Percentiles rank a stretch among this genome's conserved stretches.
These are phyloP conservation scores for Notiomystis cincta DNA, from an alignment of 2,113 vertebrate genomes.

Conservation along the genomic window DNA sequence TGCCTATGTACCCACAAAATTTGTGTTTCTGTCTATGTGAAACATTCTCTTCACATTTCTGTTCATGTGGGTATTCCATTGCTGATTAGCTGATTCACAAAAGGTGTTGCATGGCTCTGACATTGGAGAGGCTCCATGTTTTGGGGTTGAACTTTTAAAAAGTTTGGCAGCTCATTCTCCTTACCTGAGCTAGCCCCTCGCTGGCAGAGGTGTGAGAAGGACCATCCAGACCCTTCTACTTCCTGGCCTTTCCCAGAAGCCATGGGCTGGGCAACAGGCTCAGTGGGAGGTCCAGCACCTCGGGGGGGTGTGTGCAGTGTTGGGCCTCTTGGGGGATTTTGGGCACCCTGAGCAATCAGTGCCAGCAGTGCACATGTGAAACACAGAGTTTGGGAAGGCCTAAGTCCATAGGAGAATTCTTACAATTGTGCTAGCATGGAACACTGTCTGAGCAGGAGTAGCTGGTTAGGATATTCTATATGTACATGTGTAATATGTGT, in stretches of 20 bases:
- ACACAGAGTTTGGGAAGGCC: neutral
- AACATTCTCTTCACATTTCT: too few species aligned
- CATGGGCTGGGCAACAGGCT: neutral
- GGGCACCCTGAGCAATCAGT: neutral
- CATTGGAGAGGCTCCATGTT: neutral
- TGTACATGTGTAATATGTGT: neutral
- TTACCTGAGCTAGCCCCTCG: rapidly evolving
- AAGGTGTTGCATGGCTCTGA: neutral
- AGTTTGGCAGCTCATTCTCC: rapidly evolving
- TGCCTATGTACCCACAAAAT: neutral
- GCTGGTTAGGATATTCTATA: neutral
- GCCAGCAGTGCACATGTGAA: rapidly evolving
- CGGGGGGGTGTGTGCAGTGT: rapidly evolving
- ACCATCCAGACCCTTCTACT: neutral
- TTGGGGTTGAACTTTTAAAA: neutral
- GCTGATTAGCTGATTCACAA: neutral
- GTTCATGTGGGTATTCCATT: neutral
- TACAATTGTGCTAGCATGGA: neutral
- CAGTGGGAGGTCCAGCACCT: rapidly evolving
- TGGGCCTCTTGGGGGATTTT: neutral
- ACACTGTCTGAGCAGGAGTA: neutral
- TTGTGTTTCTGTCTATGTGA: neutral
- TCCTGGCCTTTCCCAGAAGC: neutral
- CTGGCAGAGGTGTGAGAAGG: neutral
- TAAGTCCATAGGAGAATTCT: neutral